Conservation (phyloP, 2,113 vertebrate species). For the Silurus asotus region DNA sequence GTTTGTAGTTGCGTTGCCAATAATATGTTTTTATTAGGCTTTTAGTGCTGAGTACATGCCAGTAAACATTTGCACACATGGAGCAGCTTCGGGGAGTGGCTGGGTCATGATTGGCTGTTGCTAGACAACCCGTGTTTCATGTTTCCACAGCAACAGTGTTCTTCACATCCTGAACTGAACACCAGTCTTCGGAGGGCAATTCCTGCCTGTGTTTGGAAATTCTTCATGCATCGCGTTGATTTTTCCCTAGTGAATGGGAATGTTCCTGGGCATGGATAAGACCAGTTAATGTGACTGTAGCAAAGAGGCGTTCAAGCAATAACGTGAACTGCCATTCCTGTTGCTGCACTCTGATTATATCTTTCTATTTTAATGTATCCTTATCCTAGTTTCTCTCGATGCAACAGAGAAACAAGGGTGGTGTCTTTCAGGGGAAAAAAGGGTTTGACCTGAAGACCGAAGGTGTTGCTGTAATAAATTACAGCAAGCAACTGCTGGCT, state of each 20-base stretch:
- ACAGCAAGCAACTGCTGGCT: not conserved
- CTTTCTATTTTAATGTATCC: slow-evolving; percentile 35
- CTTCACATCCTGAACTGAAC: slow-evolving; percentile 64
- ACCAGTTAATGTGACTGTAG: slow-evolving; percentile 43
- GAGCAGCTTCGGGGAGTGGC: slow-evolving; percentile 60
- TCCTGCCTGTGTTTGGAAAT: slow-evolving; percentile 46
- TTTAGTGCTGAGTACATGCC: slow-evolving; percentile 42
- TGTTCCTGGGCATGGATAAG: slow-evolving; percentile 31
- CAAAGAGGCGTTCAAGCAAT: slow-evolving; percentile 13
- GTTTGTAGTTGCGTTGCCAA: slow-evolving; percentile 44
- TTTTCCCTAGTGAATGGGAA: slow-evolving; percentile 35
- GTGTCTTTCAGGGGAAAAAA: slow-evolving; percentile 42
- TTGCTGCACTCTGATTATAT: slow-evolving; percentile 2
- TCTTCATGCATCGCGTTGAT: slow-evolving; percentile 43
- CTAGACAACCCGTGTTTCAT: slow-evolving; percentile 68
- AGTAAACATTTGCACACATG: slow-evolving; percentile 50
- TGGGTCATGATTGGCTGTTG: slow-evolving; percentile 71
- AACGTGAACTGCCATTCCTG: slow-evolving; percentile 19
- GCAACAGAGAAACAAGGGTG: slow-evolving; percentile 50
- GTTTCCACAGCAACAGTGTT: slow-evolving; percentile 73
- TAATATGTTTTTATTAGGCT: slow-evolving; percentile 37
- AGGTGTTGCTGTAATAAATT: slow-evolving; percentile 47
- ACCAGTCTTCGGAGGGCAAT: slow-evolving; percentile 39
- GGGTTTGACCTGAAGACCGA: slow-evolving; percentile 38
- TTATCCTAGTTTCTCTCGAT: slow-evolving; percentile 36